Percentiles rank a stretch among this genome's conserved stretches.
phyloP scores from a whole-genome alignment of 2,797 vertebrate genomes.

The Paramormyrops hopkinsi region DNA sequence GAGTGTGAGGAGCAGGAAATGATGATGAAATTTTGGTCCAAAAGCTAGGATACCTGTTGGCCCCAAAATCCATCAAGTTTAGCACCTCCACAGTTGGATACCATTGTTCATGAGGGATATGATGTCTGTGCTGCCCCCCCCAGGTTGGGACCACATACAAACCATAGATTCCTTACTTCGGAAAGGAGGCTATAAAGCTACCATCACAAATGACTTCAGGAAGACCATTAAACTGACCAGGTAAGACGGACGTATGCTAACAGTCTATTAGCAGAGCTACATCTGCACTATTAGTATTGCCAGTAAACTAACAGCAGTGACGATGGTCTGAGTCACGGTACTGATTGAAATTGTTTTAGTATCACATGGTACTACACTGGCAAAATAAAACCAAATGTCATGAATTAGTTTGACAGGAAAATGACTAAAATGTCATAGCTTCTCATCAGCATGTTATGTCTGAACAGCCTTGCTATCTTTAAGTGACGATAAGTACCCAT shows the following conservation, averaged over 20 bases:
- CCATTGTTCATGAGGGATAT: background rate
- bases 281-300: background rate
- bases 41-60: background rate
- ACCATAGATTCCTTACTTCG: slow-evolving; percentile 99
- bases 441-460: background rate
- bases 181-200: slow-evolving; percentile 99
- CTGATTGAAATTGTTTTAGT: background rate
- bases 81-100: background rate
- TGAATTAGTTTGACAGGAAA: background rate
- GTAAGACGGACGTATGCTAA: slow-evolving; percentile 51
- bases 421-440: background rate
- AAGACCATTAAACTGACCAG: slow-evolving; percentile 99
- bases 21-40: background rate
- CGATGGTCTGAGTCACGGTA: background rate
- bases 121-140: background rate
- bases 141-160: slow-evolving; percentile 99
- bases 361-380: background rate
- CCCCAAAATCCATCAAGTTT: background rate
- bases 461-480: background rate
- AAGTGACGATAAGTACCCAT: background rate
- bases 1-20: background rate
- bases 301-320: background rate
- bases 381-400: background rate
- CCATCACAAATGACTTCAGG: slow-evolving; percentile 99
- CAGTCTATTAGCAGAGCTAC: background rate